Conservation (phyloP, 2,113 vertebrate genomes). For the Trematomus loennbergii region DNA sequence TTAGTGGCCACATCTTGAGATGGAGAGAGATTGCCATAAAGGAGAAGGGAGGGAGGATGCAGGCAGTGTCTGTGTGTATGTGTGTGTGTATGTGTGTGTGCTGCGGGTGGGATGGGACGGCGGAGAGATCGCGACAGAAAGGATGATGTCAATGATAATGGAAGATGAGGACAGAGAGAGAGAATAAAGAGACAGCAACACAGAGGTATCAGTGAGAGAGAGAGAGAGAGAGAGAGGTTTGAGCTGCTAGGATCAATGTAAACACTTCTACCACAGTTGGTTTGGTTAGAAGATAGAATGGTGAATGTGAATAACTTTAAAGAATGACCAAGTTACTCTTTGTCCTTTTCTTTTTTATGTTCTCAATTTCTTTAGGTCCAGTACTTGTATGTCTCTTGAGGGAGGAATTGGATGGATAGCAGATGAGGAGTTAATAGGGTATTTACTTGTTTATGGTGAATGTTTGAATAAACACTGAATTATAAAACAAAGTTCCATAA, state of each 20-base stretch:
- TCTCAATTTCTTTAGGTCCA: too few relatives aligned
- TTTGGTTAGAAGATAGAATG: not conserved
- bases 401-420: too few relatives aligned
- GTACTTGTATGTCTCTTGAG: too few relatives aligned
- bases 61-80: conserved; percentile 24
- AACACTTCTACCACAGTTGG: not conserved
- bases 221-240: conserved; percentile 14
- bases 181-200: conserved; percentile 42
- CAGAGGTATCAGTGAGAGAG: conserved; percentile 8
- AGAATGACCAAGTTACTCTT: not conserved
- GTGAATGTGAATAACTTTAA: too few relatives aligned
- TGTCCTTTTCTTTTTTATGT: not conserved
- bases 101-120: not conserved
- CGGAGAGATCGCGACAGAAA: conserved; percentile 32
- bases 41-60: conserved; percentile 55
- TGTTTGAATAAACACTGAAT: not conserved
- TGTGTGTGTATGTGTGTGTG: conserved; percentile 18
- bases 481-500: not conserved
- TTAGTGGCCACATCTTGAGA: conserved; percentile 78
- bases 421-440: not conserved
- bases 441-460: not conserved
- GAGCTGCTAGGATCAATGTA: not conserved
- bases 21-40: conserved; percentile 72
- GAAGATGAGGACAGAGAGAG: conserved; percentile 67
- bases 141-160: conserved; percentile 82